phyloP scores from a whole-genome alignment of 2,888 invertebrate genomes.

The Tiliacea aurago region DNA sequence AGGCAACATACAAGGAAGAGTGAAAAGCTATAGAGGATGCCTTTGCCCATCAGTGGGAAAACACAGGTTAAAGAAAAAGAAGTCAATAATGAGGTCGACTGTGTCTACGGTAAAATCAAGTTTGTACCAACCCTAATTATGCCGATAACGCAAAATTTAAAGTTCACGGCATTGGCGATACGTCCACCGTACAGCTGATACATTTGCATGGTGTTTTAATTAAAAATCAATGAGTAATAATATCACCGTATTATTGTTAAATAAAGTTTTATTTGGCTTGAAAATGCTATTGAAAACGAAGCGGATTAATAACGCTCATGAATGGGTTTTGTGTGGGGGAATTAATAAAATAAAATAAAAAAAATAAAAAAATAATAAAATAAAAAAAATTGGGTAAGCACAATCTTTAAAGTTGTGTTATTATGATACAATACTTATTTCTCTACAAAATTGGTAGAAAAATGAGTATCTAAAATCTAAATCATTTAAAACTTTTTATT shows the following conservation, averaged over 20 bases:
- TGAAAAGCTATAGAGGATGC: neutral
- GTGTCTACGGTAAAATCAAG: neutral
- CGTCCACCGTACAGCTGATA: conserved; percentile 46
- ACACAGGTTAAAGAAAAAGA: neutral
- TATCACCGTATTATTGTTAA: conserved; percentile 52
- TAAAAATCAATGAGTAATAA: conserved; percentile 67
- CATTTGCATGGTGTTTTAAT: conserved; percentile 70
- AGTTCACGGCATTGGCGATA: conserved; percentile 51
- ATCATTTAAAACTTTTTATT: neutral
- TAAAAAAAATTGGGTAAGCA: neutral
- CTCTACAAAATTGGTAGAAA: neutral
- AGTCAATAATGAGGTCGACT: neutral
- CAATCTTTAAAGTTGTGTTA: neutral
- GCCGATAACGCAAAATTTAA: conserved; percentile 50
- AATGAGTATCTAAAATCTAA: too few species aligned
- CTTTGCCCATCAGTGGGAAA: neutral
- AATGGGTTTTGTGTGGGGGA: neutral
- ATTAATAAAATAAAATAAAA: too few species aligned
- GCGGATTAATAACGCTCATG: conserved; percentile 17
- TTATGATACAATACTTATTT: neutral
- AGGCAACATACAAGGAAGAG: neutral
- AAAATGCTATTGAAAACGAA: conserved; percentile 30
- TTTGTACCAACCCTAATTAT: conserved; percentile 27
- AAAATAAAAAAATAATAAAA: too few species aligned
- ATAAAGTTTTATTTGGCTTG: conserved; percentile 47